These are phyloP conservation scores for Dunckerocampus dactyliophorus DNA, from an alignment of 2,113 vertebrate genomes.

Conservation along the genomic window DNA sequence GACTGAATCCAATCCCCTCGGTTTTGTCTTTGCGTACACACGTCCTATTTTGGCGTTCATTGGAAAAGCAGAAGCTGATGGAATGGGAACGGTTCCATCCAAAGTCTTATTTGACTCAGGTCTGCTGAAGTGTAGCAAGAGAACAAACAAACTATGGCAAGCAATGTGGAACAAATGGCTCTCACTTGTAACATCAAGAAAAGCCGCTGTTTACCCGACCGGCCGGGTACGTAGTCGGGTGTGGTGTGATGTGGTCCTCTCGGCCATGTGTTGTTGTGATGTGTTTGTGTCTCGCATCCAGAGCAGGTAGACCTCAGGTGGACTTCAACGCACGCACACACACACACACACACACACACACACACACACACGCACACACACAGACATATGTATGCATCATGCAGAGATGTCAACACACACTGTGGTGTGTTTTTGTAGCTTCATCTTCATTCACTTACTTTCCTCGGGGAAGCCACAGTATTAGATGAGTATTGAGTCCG, in stretches of 20 bases:
- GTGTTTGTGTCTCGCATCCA: conserved; percentile 11
- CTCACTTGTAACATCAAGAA: conserved; percentile 10
- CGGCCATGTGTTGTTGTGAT: not conserved
- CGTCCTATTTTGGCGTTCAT: no score
- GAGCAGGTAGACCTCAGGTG: conserved; percentile 52
- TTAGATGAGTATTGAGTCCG: conserved; percentile 31
- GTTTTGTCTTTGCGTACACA: no score
- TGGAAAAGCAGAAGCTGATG: no score
- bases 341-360: not conserved
- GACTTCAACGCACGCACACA: conserved; percentile 25
- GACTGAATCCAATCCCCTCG: no score
- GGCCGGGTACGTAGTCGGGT: not conserved
- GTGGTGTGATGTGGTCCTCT: not conserved
- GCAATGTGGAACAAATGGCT: conserved; percentile 23
- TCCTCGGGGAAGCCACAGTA: conserved; percentile 27
- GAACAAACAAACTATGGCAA: conserved; percentile 17
- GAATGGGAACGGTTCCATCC: not conserved
- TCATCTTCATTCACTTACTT: conserved; percentile 16
- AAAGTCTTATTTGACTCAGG: conserved; percentile 58
- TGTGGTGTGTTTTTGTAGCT: conserved; percentile 16
- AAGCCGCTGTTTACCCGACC: no score
- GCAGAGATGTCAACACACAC: conserved; percentile 31
- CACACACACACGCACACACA: conserved; percentile 2
- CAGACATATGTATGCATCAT: conserved; percentile 3
- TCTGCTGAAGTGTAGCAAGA: conserved; percentile 58